Base-by-base conservation (phyloP, 2,888 invertebrate genomes). In the Syrista parreyssii region DNA sequence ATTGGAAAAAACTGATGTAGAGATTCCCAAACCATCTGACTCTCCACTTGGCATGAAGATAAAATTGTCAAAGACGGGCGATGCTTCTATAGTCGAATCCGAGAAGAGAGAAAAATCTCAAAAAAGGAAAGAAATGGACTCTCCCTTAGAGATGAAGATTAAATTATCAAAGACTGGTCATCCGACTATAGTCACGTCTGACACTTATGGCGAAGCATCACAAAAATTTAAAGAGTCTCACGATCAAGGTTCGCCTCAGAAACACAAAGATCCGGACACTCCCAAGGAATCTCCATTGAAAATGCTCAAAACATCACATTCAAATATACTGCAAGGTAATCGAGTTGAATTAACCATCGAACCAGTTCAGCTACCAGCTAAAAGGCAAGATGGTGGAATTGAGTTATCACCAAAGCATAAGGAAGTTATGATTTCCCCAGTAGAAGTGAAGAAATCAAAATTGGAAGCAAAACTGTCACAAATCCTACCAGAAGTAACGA, bases 91-190 rank as follows among this genome's bases (percentile, higher is more conserved):
- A 68, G 81, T 84, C 12, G 88, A 86, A 4, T 69, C 82, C 6
- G 88, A 88, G 12, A 85, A 80, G 32, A 88, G 84, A 74, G 87
- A 88, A n/a, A 85, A 84, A 34, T 80, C 84, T 6, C 83, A 82
- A 36, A 85, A 83, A 33, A 82, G 81, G 31, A 84, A 84, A 78
- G 84, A 86, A 35, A 79, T 79, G 80, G 86, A 80, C 23, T 84
- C 83, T 35, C 81, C 86, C 11, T 76, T 88, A 9, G 89, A 89
- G 76, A 90, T 90, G 88, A 90, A 90, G 79, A 90, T 90, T 11
- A 89, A 90, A 79, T 76, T 90, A 30, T 90, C 90, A 6, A 91
- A 89, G 79, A 90, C 88, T 12, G 90, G 90, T 23, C 90, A 91
- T 83, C 88, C 90, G 9, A 90, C 88, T 4, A 91, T 91, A n/a